A percentile compares a stretch with the other conserved stretches of the same genome.
These are phyloP conservation scores for Sus cebifrons DNA, from an alignment of 2,797 vertebrate species.

Conservation along the genomic window DNA sequence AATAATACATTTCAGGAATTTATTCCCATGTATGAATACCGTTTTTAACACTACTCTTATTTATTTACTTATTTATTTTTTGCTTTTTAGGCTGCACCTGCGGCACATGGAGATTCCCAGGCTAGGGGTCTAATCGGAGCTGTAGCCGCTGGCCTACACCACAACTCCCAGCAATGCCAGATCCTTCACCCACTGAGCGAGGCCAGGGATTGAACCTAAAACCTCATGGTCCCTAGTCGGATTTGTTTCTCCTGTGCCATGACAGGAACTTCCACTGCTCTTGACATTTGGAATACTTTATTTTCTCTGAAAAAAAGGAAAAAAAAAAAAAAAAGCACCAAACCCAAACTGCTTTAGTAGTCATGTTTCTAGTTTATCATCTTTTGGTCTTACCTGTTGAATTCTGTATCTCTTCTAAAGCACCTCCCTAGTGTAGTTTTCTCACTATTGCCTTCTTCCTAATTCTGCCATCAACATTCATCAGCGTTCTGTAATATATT, in stretches of 20 bases:
- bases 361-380: slow-evolving; percentile 49
- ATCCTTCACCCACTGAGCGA: no score
- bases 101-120: no score
- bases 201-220: no score
- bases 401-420: slow-evolving; percentile 26
- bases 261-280: no score
- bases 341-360: slow-evolving; percentile 35
- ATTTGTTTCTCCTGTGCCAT: no score
- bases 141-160: no score
- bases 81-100: no score
- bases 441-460: slow-evolving; percentile 20
- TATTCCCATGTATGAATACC: slow-evolving; percentile 36
- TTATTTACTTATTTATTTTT: no score
- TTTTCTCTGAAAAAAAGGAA: slow-evolving; percentile 45
- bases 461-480: slow-evolving; percentile 39
- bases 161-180: no score
- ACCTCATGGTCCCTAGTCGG: no score
- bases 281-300: background rate
- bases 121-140: no score
- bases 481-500: slow-evolving; percentile 49
- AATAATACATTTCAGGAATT: slow-evolving; percentile 34
- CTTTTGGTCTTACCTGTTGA: slow-evolving; percentile 3
- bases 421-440: background rate
- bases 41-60: slow-evolving; percentile 51
- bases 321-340: background rate